Evolutionary conservation across 2,888 invertebrate genomes (phyloP).

Genomic region (Drosophila formosana): DNA sequence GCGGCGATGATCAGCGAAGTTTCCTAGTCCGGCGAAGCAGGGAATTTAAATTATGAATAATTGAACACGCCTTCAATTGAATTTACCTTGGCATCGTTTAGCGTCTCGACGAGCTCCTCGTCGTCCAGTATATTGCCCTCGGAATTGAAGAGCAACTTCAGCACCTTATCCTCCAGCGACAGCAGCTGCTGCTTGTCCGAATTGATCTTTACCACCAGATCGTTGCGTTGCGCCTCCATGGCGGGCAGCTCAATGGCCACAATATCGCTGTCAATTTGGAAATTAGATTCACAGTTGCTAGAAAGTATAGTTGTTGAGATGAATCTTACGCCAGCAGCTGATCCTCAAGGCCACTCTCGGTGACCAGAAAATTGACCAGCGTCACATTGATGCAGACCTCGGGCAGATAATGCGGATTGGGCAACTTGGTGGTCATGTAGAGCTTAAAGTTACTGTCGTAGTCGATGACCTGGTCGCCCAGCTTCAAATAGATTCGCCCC

Average conservation of each 20-base stretch:
- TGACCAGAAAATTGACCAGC: constrained; percentile 96
- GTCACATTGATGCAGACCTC: constrained; percentile 97
- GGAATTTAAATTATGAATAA: neutral
- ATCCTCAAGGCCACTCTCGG: constrained; percentile 95
- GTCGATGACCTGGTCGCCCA: constrained; percentile 96
- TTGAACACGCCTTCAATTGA: neutral
- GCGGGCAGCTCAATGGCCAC: constrained; percentile 96
- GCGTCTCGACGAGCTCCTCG: constrained; percentile 95
- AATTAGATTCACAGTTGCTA: too few relatives aligned
- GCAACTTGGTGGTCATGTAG: constrained; percentile 95
- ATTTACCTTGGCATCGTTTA: constrained; percentile 83
- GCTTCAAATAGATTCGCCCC: constrained; percentile 92
- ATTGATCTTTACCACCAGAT: constrained; percentile 94
- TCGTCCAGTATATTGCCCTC: constrained; percentile 97
- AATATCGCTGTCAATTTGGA: constrained; percentile 85
- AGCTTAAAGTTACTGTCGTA: constrained; percentile 94
- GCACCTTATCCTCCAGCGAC: constrained; percentile 95
- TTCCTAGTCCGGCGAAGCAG: constrained; percentile 86
- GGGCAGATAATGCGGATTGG: constrained; percentile 97
- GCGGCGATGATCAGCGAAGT: constrained; percentile 95
- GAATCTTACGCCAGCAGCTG: constrained; percentile 94
- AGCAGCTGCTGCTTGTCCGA: constrained; percentile 93
- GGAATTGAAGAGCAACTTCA: constrained; percentile 92
- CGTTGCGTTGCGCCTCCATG: constrained; percentile 92
- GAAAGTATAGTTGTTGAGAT: neutral